These are phyloP conservation scores for Pseudorhiza aurosa DNA, from an alignment of 30 jellyfish, hydroid and myxozoan species.

Conservation along the genomic window DNA sequence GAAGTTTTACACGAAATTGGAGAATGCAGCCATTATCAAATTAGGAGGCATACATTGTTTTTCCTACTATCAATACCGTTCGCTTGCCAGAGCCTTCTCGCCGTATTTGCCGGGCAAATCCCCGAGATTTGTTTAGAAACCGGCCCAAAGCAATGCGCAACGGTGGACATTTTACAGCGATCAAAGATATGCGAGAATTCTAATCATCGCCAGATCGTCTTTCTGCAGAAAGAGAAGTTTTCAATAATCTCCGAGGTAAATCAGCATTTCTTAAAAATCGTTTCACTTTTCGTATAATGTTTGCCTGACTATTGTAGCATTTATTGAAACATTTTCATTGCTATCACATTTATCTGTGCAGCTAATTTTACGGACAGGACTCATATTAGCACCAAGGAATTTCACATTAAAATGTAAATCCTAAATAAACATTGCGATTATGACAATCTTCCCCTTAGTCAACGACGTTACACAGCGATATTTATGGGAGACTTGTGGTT, in stretches of 20 bases:
- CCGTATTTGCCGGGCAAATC: constrained; percentile 46
- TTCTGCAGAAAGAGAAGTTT: constrained; percentile 23
- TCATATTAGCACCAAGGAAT: neutral
- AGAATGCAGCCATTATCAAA: constrained; percentile 67
- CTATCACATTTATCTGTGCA: neutral
- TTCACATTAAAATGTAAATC: neutral
- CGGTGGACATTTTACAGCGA: neutral
- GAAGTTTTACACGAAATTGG: constrained; percentile 65
- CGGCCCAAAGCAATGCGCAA: constrained; percentile 11
- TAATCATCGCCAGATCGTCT: neutral
- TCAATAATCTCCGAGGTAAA: constrained; percentile 57
- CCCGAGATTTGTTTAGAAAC: constrained; percentile 35
- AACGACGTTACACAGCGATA: too few relatives aligned
- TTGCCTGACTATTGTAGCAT: neutral
- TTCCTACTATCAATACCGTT: constrained; percentile 59
- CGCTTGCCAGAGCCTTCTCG: constrained; percentile 53
- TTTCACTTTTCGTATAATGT: neutral
- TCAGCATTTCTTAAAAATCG: neutral
- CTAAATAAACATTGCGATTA: too few relatives aligned
- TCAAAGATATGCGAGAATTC: constrained; percentile 15
- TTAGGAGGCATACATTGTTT: constrained; percentile 61
- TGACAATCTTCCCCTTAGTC: too few relatives aligned
- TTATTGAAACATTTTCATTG: neutral
- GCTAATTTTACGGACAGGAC: neutral
- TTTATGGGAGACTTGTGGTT: too few relatives aligned